phyloP scores from a whole-genome alignment of 2,888 invertebrate genomes.

The Diloba caeruleocephala region DNA sequence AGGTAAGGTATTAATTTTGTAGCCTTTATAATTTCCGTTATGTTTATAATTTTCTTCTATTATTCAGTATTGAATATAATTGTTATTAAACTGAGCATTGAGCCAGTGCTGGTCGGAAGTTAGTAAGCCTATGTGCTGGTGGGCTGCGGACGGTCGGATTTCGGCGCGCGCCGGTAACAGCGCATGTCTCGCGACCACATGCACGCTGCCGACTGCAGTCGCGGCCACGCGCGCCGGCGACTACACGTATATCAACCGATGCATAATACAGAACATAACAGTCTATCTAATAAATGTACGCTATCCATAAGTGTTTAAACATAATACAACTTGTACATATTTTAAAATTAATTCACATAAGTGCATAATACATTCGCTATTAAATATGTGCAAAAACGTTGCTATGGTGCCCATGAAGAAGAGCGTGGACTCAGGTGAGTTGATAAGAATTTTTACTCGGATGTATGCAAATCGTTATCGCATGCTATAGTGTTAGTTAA shows the following conservation, averaged over 20 bases:
- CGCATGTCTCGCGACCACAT: constrained; percentile 38
- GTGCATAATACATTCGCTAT: constrained; percentile 48
- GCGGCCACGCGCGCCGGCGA: constrained; percentile 36
- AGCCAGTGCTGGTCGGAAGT: no score
- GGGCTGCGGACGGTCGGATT: not conserved
- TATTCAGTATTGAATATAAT: no score
- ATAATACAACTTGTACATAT: not conserved
- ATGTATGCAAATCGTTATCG: constrained; percentile 18
- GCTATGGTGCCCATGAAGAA: constrained; percentile 74
- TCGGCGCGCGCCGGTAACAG: constrained; percentile 30
- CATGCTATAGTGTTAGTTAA: constrained; percentile 7
- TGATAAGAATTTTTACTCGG: constrained; percentile 30
- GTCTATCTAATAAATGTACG: constrained; percentile 20
- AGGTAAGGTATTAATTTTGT: no score
- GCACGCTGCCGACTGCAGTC: constrained; percentile 55
- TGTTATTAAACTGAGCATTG: no score
- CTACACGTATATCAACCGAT: constrained; percentile 32
- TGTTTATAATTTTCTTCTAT: no score
- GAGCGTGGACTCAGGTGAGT: constrained; percentile 72
- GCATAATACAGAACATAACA: constrained; percentile 30
- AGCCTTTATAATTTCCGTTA: no score
- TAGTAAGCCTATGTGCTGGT: not conserved
- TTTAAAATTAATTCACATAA: constrained; percentile 14
- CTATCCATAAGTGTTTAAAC: constrained; percentile 4
- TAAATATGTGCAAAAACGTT: constrained; percentile 79